A percentile compares a stretch with the other conserved stretches of the same genome.
Conservation (phyloP, 2,797 vertebrate genomes). For the Cuculus canorus region DNA sequence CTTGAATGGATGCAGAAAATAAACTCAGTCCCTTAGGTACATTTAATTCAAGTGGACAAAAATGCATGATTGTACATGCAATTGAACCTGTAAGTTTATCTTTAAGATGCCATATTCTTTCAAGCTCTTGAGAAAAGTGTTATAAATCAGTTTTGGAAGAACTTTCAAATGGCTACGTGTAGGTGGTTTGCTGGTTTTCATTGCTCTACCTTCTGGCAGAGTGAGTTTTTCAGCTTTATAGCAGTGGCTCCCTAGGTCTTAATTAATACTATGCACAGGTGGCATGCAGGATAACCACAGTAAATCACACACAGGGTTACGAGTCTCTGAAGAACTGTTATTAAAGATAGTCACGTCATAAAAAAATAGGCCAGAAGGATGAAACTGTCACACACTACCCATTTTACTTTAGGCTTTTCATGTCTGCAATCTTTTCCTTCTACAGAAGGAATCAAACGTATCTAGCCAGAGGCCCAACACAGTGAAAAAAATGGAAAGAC, state of each 20-base stretch:
- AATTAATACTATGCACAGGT: conserved; percentile 70
- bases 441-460: neutral
- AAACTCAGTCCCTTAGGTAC: conserved; percentile 4
- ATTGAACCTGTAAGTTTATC: conserved; percentile 18
- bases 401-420: conserved; percentile 2
- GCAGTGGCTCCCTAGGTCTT: conserved; percentile 28
- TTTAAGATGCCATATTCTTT: conserved; percentile 19
- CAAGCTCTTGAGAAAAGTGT: conserved; percentile 1
- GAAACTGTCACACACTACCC: neutral
- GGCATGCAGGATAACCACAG: conserved; percentile 45
- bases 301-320: conserved; percentile 62
- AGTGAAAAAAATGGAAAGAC: neutral
- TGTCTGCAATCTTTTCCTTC: neutral
- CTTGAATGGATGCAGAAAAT: conserved; percentile 35
- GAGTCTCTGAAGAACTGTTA: conserved; percentile 51
- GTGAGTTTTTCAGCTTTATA: conserved; percentile 59
- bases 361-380: conserved; percentile 42
- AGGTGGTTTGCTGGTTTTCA: neutral
- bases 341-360: conserved; percentile 49
- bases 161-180: neutral
- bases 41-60: conserved; percentile 52
- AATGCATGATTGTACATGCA: conserved; percentile 17
- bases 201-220: conserved; percentile 27
- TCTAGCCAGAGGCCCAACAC: neutral
- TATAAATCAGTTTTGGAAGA: conserved; percentile 5